Evolutionary conservation across 1,140 invertebrate species (phyloP).

Genomic region (Leptoteleia sp.): DNA sequence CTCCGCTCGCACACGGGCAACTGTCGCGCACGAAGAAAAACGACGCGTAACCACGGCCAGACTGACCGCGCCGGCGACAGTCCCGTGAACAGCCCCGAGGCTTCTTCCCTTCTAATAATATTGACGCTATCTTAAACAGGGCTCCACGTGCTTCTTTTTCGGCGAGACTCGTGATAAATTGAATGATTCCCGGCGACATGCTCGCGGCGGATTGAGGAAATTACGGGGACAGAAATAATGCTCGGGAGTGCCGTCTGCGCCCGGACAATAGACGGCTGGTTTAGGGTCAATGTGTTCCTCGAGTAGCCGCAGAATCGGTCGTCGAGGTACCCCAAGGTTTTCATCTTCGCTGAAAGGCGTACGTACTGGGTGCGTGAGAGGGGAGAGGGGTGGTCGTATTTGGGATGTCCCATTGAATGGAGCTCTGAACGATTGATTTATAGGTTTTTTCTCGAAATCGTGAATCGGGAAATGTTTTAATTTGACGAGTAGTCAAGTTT

Average conservation of each 20-base stretch:
- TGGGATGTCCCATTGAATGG: slow-evolving; percentile 7
- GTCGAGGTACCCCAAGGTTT: slow-evolving; percentile 13
- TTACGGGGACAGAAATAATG: slow-evolving; percentile 54
- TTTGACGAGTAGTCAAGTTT: too few species aligned
- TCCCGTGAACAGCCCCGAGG: background rate
- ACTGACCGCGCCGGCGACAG: slow-evolving; percentile 36
- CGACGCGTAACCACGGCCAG: slow-evolving; percentile 44
- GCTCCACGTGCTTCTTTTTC: slow-evolving; percentile 32
- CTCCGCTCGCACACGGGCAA: background rate
- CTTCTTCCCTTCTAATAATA: slow-evolving; percentile 52
- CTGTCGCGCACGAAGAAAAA: slow-evolving; percentile 52
- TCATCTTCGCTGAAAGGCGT: slow-evolving; percentile 20
- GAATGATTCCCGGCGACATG: slow-evolving; percentile 48
- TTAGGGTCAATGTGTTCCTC: slow-evolving; percentile 34
- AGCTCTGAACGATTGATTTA: background rate
- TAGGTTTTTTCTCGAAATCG: background rate
- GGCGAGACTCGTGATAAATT: slow-evolving; percentile 52
- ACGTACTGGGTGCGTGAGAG: too few species aligned
- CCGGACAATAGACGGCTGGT: slow-evolving; percentile 33
- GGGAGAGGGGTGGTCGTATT: background rate
- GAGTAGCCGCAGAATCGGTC: slow-evolving; percentile 9
- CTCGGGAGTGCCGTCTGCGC: slow-evolving; percentile 5
- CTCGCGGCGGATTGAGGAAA: slow-evolving; percentile 47
- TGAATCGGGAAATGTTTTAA: background rate
- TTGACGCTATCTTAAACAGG: slow-evolving; percentile 59